These are phyloP conservation scores for Oncorhynchus clarkii DNA, from an alignment of 2,113 vertebrate genomes.

Conservation along the genomic window DNA sequence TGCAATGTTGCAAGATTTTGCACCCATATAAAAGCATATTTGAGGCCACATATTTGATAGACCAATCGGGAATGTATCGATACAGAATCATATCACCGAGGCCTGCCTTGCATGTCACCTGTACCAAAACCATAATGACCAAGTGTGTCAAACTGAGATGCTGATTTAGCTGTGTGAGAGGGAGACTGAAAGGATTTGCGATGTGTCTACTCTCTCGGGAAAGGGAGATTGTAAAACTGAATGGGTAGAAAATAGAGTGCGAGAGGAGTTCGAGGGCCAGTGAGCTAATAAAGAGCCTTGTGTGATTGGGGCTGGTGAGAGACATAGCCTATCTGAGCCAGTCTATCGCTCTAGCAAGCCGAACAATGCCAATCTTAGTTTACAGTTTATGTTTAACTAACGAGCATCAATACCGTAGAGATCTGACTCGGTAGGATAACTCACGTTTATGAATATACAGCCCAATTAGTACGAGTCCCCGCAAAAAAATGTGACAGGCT, in stretches of 20 bases:
- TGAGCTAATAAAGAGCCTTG: constrained; percentile 72
- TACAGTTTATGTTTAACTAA: constrained; percentile 60
- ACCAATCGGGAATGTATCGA: background rate
- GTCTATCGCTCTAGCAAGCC: constrained; percentile 29
- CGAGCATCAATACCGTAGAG: constrained; percentile 53
- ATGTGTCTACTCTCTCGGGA: constrained; percentile 73
- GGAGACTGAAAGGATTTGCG: constrained; percentile 71
- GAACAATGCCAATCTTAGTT: constrained; percentile 54
- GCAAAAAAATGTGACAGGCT: constrained; percentile 56
- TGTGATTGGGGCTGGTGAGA: constrained; percentile 65
- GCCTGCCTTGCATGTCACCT: constrained; percentile 17
- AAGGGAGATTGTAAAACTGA: constrained; percentile 73
- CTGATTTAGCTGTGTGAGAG: constrained; percentile 52
- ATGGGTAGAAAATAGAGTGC: constrained; percentile 76
- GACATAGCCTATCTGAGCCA: constrained; percentile 48
- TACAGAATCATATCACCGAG: background rate
- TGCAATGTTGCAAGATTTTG: background rate
- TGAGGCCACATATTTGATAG: background rate
- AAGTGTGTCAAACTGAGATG: constrained; percentile 34
- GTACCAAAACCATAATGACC: constrained; percentile 15
- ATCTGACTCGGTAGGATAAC: background rate
- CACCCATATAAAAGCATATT: background rate
- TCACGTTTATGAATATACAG: constrained; percentile 26
- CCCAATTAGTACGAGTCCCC: constrained; percentile 50
- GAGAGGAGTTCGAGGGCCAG: constrained; percentile 69